A percentile compares a stretch with the other conserved stretches of the same genome.
These are phyloP conservation scores for Aleiodes sp. DNA, from an alignment of 1,140 invertebrate genomes.

Conservation along the genomic window DNA sequence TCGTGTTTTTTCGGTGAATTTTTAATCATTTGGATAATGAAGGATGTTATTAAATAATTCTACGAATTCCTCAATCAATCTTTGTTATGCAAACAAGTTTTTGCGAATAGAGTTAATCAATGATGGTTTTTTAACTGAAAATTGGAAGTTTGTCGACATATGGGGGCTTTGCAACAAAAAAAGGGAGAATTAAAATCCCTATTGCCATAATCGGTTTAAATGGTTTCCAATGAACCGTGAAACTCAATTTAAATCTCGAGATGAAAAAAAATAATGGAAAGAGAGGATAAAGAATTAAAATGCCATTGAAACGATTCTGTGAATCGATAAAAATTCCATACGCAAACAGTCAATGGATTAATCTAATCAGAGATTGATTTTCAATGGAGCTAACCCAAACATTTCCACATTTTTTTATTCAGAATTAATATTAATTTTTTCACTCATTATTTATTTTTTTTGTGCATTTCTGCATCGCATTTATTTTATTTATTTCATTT, in stretches of 20 bases:
- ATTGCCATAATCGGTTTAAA: conserved; percentile 36
- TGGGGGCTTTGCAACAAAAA: conserved; percentile 10
- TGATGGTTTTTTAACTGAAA: too few relatives aligned
- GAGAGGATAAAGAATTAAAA: conserved; percentile 2
- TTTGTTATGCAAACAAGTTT: too few relatives aligned
- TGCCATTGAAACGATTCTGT: conserved; percentile 36
- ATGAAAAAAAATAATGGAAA: conserved; percentile 37
- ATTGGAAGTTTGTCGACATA: conserved; percentile 15
- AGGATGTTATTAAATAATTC: conserved; percentile 7
- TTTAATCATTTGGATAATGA: not conserved
- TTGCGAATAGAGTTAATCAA: too few relatives aligned
- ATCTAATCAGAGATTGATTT: not conserved
- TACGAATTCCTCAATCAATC: too few relatives aligned
- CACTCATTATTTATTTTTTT: too few relatives aligned
- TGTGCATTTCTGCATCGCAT: not conserved
- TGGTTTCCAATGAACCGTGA: conserved; percentile 55
- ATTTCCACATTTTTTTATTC: not conserved
- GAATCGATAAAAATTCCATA: conserved; percentile 35
- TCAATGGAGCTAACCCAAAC: conserved; percentile 31
- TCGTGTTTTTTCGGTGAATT: not conserved
- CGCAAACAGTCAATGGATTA: conserved; percentile 40
- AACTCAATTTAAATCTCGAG: conserved; percentile 45
- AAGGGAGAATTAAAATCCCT: conserved; percentile 5
- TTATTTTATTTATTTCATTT: not conserved
- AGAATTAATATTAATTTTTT: too few relatives aligned